Evolutionary conservation across 2,113 vertebrate species (phyloP), one percentile per base, ranked within the genome.

Genomic region (Oncorhynchus keta): DNA sequence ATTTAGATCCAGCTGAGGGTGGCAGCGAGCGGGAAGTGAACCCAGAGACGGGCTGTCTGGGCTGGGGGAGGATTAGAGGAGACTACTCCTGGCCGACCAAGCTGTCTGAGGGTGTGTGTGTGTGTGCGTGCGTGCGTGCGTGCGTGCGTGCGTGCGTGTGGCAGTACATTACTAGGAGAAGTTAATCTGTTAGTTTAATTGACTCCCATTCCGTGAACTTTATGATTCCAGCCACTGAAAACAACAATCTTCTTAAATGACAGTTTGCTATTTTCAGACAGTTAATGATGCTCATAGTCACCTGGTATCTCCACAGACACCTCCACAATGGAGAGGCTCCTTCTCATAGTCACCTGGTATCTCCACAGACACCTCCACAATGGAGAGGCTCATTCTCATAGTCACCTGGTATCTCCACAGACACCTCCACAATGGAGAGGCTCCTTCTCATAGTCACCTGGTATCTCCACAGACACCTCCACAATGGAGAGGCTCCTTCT

Each of bases 1-100:
- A 89, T 90, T 90, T 89, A 84, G 78, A 89, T 91, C 89, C 84
- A 90, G 85, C 86, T 82, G 81, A 79, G 79, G 83, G 83, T 81
- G 81, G 57, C 83, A 83, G 62, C 68, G 48, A 76, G 79, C 80
- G 72, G 67, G 59, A 74, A 78, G 82, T 70, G 80, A 74, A 76
- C 79, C 68, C 67, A 81, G 83, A 88, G 85, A 87, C 73, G 72
- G 81, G 72, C 68, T 83, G 86, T 90, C 85, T 90, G 77, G 81
- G 75, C 39, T 82, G 70, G 79, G 79, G 78, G 77, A 74, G 84
- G 89, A 89, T 91, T 90, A 87, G 68, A 79, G 49, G 30, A 74
- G 79, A 75, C 70, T 77, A 79, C 79, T 79, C 71, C 61, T 81
- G 79, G 74, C 16, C 69, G 75, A 55, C 51, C 51, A 55, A 16